Evolutionary conservation across 23 tunicate genomes (phyloP), one percentile per base, ranked within the genome.

Genomic region (Trididemnum miniatum): DNA sequence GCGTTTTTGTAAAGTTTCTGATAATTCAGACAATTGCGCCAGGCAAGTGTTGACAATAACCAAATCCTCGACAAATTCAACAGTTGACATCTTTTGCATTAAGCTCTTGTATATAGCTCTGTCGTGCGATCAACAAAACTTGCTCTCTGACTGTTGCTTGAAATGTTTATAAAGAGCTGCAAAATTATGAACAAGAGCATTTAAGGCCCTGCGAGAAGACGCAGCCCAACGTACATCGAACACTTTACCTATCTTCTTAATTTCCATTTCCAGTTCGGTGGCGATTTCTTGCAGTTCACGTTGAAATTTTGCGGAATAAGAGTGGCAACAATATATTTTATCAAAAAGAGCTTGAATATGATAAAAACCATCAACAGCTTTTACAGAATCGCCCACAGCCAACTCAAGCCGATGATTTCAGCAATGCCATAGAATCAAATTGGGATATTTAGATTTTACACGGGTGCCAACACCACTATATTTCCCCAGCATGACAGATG

Each of bases 401-500:
- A 65, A 52, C 27, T 65, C 77, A 18, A 80, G 34, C 9, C 76
- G 54, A 80, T 80, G 84, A 80, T 37, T 80, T 24, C 65, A 65
- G 33, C 84, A 84, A 76, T 78, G 72, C 84, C 82, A 84, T 34
- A 77, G 9, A 52, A 84, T 24, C 18, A 73, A 26, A 31, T 84
- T 59, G 22, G 88, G 88, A 30, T 35, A 84, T 26, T 84, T 23
- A 18, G 52, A 54, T 84, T 59, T 54, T 33, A 84, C 84, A 23
- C 83, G 78, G 3, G 72, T 77, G 73, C 83, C 73, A 33, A 84
- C 34, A 5, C 83, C 83, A 35, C 84, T 51, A 34, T 57, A 29
- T 3, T 73, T 49, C 5, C 83, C 88, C 54, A 84, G 52, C 88
- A 84, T 75, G 32, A 59, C 83, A 59, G 73, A 78, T 84, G 88